Percentiles rank a stretch among this genome's conserved stretches.
Conservation (phyloP, 2,113 vertebrate genomes). For the Mesembrinibis cayennensis region DNA sequence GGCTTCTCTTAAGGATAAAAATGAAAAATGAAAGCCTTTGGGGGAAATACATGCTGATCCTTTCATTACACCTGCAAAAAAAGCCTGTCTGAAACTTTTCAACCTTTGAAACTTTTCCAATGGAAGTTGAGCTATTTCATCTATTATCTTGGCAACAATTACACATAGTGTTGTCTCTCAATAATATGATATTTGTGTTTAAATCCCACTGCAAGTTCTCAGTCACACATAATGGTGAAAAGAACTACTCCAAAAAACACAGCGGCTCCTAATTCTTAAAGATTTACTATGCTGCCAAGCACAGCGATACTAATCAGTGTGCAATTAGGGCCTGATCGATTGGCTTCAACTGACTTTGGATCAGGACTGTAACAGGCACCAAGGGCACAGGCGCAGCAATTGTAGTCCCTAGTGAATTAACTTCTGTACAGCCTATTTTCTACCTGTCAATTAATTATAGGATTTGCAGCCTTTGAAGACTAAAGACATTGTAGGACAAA, state of each 20-base stretch:
- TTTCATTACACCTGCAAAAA: constrained; percentile 70
- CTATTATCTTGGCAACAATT: constrained; percentile 61
- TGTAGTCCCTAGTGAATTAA: constrained; percentile 17
- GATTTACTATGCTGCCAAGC: constrained; percentile 58
- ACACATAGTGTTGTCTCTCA: constrained; percentile 7
- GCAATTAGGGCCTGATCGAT: constrained; percentile 59
- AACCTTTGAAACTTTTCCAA: constrained; percentile 69
- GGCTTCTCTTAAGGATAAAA: constrained; percentile 70
- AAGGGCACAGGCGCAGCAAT: neutral
- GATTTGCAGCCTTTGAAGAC: constrained; percentile 30
- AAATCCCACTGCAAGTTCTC: constrained; percentile 42
- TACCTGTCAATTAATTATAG: constrained; percentile 46
- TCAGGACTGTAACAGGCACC: constrained; percentile 35
- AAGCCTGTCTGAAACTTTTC: constrained; percentile 66
- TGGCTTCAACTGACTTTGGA: constrained; percentile 61
- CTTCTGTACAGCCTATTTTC: constrained; percentile 40
- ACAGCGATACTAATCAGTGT: constrained; percentile 51
- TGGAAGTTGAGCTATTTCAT: constrained; percentile 60
- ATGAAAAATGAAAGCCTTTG: constrained; percentile 66
- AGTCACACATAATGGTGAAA: constrained; percentile 15
- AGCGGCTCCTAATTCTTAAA: constrained; percentile 37
- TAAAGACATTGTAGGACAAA: constrained; percentile 1
- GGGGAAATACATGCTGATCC: constrained; percentile 66
- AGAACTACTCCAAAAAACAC: constrained; percentile 44
- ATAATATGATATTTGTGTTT: constrained; percentile 36